Base-by-base conservation (phyloP, 2,113 vertebrate species). In the Sceloporus tristichus region DNA sequence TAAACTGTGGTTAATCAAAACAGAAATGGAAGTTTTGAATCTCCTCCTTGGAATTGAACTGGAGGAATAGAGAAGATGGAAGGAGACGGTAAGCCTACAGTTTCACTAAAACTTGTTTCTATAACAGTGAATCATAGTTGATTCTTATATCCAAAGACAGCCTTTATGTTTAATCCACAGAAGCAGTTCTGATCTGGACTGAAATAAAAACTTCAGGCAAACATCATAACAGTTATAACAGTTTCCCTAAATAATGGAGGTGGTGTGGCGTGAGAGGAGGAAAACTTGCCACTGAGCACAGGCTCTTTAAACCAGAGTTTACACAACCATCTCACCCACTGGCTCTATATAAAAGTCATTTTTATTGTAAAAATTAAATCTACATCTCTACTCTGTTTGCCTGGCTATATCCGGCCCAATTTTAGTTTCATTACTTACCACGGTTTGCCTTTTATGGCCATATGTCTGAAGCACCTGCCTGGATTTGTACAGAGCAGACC, bases 361-460 rank as follows among this genome's bases (percentile, higher is more conserved):
- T 66, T 83, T 74, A 70, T 34, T 68, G 48, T 83, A 68, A 77
- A 81, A 88, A 77, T 5, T 70, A 83, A 81, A 88, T 3, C 42
- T 42, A 70, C 73, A 53, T 53, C 77, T 71, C 42, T 16, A 48
- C 13, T 53, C 29, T 65, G 3, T 38, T 59, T 82, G 48, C 48
- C 27, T 76, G 79, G 18, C 19, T 65, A 40, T 29, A 23, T 62
- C 65, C 70, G 34, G 29, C 59, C 59, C 9, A 68, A 59, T 66
- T 88, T 68, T 54, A 68, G 6, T 68, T 34, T 70, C 59, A 75
- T 77, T 14, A 10, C 10, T 83, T 54, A 65, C 18, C 29, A 38
- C 38, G 59, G 5, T 23, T 16, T 83, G 59, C 74, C 29, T 88
- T 88, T 83, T 66, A 88, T 68, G 62, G 73, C 19, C 21, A 54